A percentile compares a stretch with the other conserved stretches of the same genome.
phyloP scores from a whole-genome alignment of 2,797 vertebrate genomes.

The Meriones psammophilus region DNA sequence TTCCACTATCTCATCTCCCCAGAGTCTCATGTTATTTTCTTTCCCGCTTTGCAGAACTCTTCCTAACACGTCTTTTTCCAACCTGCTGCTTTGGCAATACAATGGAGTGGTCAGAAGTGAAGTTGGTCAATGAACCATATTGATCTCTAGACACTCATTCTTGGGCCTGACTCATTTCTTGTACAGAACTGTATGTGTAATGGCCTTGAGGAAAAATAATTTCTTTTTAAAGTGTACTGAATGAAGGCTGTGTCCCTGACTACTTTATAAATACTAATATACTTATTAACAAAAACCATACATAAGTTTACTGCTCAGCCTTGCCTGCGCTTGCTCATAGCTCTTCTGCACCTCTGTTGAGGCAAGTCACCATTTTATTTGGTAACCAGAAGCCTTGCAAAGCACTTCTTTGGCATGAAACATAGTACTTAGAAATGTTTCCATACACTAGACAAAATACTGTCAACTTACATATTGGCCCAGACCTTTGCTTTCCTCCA shows the following conservation, averaged over 20 bases:
- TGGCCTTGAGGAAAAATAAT: neutral
- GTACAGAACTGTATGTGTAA: neutral
- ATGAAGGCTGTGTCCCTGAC: neutral
- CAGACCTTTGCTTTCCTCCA: neutral
- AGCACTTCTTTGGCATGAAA: neutral
- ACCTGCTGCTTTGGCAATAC: neutral
- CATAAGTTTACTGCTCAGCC: neutral
- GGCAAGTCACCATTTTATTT: neutral
- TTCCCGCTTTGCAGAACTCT: neutral
- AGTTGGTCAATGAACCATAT: neutral
- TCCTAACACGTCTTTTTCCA: neutral
- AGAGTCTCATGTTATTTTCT: neutral
- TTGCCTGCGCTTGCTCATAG: neutral
- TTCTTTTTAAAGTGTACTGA: neutral
- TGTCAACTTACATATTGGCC: neutral
- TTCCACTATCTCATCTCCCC: neutral
- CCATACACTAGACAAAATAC: neutral
- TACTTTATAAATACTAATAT: neutral
- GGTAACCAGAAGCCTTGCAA: slow-evolving; percentile 26
- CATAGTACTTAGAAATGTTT: neutral
- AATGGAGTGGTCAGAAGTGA: neutral
- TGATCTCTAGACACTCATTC: neutral
- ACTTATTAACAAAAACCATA: neutral
- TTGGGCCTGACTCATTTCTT: neutral
- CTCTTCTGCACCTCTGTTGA: neutral